Conservation (phyloP, 2,113 vertebrate species). For the Semnornis frantzii region DNA sequence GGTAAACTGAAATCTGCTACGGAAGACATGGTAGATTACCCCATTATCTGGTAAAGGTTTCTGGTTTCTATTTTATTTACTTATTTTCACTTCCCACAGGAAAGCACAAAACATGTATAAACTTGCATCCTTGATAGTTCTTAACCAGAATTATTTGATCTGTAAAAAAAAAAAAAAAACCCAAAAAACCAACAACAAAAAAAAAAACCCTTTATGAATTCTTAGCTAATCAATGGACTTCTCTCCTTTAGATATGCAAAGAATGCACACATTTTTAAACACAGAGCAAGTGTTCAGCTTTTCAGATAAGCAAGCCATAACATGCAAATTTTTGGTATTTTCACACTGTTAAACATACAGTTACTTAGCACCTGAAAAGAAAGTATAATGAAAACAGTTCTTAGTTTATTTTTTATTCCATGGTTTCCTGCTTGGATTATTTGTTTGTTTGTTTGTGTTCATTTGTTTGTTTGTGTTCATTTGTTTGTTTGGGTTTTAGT, state of each 20-base stretch:
- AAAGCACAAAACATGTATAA: background rate
- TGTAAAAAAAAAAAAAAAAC: background rate
- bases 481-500: too few species aligned
- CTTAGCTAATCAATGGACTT: background rate
- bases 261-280: background rate
- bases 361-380: background rate
- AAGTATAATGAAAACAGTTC: background rate
- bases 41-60: too few species aligned
- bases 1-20: background rate
- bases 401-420: background rate
- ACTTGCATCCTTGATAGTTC: background rate
- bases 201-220: background rate
- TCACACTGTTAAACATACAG: background rate
- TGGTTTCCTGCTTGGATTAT: background rate
- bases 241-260: background rate
- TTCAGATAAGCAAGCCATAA: background rate
- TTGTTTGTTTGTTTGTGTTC: too few species aligned
- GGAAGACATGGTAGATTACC: too few species aligned
- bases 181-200: background rate
- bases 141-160: background rate
- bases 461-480: too few species aligned
- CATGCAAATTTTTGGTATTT: background rate
- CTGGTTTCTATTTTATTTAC: background rate
- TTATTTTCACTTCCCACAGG: background rate
- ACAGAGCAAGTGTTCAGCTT: background rate